Evolutionary conservation across 2,113 vertebrate genomes (phyloP).

Genomic region (Solea solea): DNA sequence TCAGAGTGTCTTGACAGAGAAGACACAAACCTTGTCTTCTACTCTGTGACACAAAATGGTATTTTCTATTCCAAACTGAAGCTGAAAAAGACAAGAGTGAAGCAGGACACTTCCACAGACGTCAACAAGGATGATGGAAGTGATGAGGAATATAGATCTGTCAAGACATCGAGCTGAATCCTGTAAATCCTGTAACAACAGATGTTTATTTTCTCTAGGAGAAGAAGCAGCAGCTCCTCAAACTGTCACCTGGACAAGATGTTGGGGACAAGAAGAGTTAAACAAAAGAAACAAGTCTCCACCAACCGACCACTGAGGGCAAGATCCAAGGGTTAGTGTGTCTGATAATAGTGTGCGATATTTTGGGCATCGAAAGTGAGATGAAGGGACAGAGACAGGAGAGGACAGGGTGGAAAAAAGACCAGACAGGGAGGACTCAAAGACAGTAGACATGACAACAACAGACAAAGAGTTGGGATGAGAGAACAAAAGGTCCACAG

Average conservation of each 20-base stretch:
- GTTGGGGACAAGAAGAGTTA: slow-evolving; percentile 36
- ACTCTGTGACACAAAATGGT: not conserved
- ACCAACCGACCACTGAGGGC: not conserved
- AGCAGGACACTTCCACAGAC: not conserved
- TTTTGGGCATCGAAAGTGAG: not conserved
- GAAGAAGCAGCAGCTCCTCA: slow-evolving; percentile 4
- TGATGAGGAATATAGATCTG: not conserved
- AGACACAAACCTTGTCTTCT: not conserved
- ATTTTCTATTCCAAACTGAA: not conserved
- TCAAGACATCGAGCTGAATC: not conserved
- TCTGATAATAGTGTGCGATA: not conserved
- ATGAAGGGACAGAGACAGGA: slow-evolving; percentile 49
- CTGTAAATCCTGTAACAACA: not conserved
- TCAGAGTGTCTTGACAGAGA: too few relatives aligned
- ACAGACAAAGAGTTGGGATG: not conserved
- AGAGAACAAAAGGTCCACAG: slow-evolving; percentile 26
- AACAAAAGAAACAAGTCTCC: not conserved
- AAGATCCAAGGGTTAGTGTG: not conserved
- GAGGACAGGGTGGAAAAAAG: slow-evolving; percentile 7
- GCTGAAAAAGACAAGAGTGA: not conserved
- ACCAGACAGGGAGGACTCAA: not conserved
- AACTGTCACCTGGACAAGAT: not conserved
- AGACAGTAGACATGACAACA: not conserved
- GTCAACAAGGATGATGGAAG: not conserved
- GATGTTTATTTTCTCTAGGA: not conserved